Conservation (phyloP, 2,113 vertebrate species). For the Panthera uncia region DNA sequence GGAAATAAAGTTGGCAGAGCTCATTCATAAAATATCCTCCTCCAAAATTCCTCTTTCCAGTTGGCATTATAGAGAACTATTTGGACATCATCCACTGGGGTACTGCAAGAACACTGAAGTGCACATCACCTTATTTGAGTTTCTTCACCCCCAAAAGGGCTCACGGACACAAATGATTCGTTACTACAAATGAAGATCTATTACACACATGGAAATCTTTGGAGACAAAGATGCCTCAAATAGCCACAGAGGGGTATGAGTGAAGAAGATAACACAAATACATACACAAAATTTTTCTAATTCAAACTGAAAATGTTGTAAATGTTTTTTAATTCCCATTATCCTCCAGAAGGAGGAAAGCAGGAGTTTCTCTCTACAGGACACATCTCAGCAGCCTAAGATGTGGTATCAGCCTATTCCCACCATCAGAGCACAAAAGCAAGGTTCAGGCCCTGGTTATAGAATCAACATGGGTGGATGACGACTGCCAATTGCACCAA, state of each 20-base stretch:
- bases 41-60: not conserved
- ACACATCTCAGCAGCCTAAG: not conserved
- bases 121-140: not conserved
- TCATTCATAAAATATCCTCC: not conserved
- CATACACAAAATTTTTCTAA: not conserved
- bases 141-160: not conserved
- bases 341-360: not conserved
- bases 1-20: not conserved
- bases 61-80: not conserved
- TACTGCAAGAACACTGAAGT: not conserved
- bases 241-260: not conserved
- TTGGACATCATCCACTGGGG: not conserved
- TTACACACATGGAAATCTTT: not conserved
- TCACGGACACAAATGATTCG: not conserved
- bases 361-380: not conserved
- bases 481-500: not conserved
- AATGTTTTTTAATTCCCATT: not conserved
- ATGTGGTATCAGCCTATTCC: not conserved
- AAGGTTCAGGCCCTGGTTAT: not conserved
- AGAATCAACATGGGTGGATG: not conserved
- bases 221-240: not conserved
- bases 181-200: not conserved
- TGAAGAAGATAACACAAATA: not conserved
- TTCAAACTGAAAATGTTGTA: conserved; percentile 36
- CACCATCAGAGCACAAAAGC: not conserved